These are phyloP conservation scores for Acanthoscelides obtectus DNA, from an alignment of 2,888 invertebrate genomes.

Conservation along the genomic window DNA sequence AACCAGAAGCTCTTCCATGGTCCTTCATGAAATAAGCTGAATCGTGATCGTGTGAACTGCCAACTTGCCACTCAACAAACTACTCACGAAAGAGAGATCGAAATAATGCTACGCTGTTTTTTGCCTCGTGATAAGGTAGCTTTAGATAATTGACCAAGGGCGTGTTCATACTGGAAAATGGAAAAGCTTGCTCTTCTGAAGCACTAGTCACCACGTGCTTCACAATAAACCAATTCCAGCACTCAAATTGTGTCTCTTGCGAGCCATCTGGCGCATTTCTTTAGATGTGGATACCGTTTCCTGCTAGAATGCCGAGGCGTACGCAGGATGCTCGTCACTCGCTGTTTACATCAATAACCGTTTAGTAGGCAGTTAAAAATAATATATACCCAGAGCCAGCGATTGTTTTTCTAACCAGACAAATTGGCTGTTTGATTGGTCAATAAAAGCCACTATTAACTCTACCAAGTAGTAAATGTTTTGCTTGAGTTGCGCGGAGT, in stretches of 20 bases:
- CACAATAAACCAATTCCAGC: background rate
- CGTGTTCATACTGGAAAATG: no score
- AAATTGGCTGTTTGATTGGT: conserved; percentile 1
- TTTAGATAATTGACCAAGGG: no score
- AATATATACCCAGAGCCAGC: conserved; percentile 24
- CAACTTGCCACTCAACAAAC: no score
- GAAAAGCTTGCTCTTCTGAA: no score
- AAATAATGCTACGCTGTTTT: no score
- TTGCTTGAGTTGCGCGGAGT: background rate
- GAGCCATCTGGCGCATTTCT: conserved; percentile 17
- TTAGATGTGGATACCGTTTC: conserved; percentile 30
- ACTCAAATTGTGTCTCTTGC: background rate
- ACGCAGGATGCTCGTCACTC: conserved; percentile 39
- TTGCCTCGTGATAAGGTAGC: no score
- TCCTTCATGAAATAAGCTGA: no score
- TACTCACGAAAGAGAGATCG: no score
- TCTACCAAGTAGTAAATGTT: background rate
- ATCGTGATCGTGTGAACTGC: no score
- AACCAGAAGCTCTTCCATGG: no score
- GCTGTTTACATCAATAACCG: conserved; percentile 40
- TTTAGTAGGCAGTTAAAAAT: conserved; percentile 44
- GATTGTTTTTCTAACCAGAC: conserved; percentile 1
- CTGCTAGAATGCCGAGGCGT: conserved; percentile 31
- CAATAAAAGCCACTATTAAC: background rate
- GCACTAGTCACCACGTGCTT: conserved; percentile 20